Percentiles rank a stretch among this genome's conserved stretches.
phyloP scores from a whole-genome alignment of 2,888 invertebrate genomes.

The Petrolisthes cinctipes region DNA sequence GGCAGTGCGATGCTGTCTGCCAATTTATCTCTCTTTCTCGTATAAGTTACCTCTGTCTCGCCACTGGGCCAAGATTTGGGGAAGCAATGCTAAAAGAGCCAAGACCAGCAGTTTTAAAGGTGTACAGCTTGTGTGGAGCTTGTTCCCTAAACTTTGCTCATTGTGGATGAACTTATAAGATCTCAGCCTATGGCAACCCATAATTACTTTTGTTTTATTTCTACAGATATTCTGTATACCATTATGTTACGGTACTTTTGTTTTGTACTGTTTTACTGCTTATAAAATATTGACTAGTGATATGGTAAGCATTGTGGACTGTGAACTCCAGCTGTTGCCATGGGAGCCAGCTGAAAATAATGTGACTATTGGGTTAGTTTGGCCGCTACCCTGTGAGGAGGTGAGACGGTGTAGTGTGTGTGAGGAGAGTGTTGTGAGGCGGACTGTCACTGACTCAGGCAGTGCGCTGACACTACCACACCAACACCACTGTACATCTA shows the following conservation, averaged over 20 bases:
- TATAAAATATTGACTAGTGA: constrained; percentile 37
- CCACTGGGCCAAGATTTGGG: constrained; percentile 42
- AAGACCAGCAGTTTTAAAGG: constrained; percentile 4
- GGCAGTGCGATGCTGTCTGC: constrained; percentile 4
- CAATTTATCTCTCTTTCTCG: constrained; percentile 28
- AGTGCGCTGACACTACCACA: constrained; percentile 34
- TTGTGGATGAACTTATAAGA: constrained; percentile 51
- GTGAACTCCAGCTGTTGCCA: constrained; percentile 32
- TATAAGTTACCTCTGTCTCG: constrained; percentile 44
- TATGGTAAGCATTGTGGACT: constrained; percentile 33
- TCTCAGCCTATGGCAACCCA: constrained; percentile 60
- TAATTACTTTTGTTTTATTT: constrained; percentile 31
- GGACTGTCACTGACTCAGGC: constrained; percentile 15
- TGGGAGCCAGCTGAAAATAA: constrained; percentile 36
- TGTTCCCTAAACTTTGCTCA: constrained; percentile 50
- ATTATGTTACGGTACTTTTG: constrained; percentile 46
- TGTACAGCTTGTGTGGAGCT: constrained; percentile 34
- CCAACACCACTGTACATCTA: constrained; percentile 60
- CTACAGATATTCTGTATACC: constrained; percentile 39
- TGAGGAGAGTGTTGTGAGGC: constrained; percentile 51
- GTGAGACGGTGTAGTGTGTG: constrained; percentile 54
- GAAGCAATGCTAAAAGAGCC: constrained; percentile 32
- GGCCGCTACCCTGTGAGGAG: constrained; percentile 48
- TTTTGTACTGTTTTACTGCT: constrained; percentile 33
- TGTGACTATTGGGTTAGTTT: constrained; percentile 12